Evolutionary conservation across 1,140 invertebrate genomes (phyloP).

Genomic region (Eulimnadia texana): DNA sequence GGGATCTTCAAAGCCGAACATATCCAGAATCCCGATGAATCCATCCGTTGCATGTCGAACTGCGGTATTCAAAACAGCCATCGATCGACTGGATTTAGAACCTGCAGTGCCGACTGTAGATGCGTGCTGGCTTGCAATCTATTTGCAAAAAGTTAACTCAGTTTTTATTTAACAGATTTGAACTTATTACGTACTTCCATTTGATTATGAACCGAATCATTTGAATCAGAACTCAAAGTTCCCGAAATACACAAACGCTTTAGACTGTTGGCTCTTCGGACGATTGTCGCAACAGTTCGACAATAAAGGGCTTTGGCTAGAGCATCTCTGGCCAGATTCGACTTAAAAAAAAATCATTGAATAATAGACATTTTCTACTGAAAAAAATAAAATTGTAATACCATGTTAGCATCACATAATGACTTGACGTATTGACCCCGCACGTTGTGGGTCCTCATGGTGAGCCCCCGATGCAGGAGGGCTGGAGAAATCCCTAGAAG

Average conservation of each 20-base stretch:
- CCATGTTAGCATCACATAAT: conserved; percentile 64
- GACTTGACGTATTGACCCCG: conserved; percentile 69
- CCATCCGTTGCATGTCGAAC: conserved; percentile 86
- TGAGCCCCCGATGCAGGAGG: conserved; percentile 62
- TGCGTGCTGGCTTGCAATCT: conserved; percentile 64
- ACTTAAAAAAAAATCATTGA: conserved; percentile 31
- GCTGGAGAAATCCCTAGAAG: conserved; percentile 62
- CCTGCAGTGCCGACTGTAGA: conserved; percentile 71
- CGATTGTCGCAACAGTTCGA: conserved; percentile 86
- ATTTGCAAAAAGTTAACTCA: conserved; percentile 1
- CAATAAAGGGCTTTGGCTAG: conserved; percentile 86
- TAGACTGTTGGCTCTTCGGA: conserved; percentile 76
- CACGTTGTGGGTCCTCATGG: conserved; percentile 65
- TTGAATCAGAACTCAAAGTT: conserved; percentile 75
- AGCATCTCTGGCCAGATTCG: conserved; percentile 71
- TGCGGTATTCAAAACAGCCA: conserved; percentile 80
- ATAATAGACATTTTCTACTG: not conserved
- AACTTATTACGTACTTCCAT: conserved; percentile 32
- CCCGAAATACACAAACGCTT: conserved; percentile 53
- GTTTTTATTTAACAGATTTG: not conserved
- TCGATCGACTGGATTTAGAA: conserved; percentile 58
- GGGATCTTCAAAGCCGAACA: conserved; percentile 90
- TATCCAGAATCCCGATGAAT: conserved; percentile 86
- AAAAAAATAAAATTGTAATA: conserved; percentile 23
- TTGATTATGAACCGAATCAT: conserved; percentile 80